Evolutionary conservation across 2,888 invertebrate species (phyloP).

Genomic region (Rhagonycha fulva): DNA sequence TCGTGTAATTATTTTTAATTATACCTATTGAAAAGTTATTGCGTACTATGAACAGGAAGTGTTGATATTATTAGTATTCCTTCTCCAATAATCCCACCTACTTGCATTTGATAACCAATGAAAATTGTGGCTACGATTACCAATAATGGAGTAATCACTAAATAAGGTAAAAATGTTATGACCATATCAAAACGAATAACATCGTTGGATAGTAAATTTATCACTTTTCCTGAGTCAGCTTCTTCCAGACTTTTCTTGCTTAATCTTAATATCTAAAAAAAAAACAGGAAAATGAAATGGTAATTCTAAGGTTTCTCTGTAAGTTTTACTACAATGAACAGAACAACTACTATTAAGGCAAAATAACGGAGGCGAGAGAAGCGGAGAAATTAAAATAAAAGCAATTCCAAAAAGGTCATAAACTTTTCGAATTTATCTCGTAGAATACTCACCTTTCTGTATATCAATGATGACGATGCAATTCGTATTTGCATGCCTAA

Average conservation of each 20-base stretch:
- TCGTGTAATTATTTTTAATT: not conserved
- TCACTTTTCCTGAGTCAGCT: slow-evolving; percentile 81
- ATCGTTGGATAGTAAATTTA: slow-evolving; percentile 84
- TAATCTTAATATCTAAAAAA: not conserved
- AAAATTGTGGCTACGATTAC: slow-evolving; percentile 75
- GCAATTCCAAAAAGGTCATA: not conserved
- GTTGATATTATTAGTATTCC: slow-evolving; percentile 58
- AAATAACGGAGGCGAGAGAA: not conserved
- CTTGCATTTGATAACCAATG: slow-evolving; percentile 67
- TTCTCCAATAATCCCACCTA: slow-evolving; percentile 63
- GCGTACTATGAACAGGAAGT: slow-evolving; percentile 57
- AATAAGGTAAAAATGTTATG: slow-evolving; percentile 77
- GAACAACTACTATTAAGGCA: no score
- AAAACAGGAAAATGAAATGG: not conserved
- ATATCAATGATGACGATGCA: not conserved
- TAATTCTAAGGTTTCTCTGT: not conserved
- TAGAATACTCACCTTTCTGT: not conserved
- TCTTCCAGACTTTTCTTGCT: slow-evolving; percentile 67
- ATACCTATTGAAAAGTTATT: not conserved
- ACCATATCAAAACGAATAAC: slow-evolving; percentile 88
- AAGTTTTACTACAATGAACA: no score
- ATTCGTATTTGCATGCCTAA: not conserved
- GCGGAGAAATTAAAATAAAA: not conserved
- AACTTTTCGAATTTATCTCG: not conserved
- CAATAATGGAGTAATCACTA: slow-evolving; percentile 83